A percentile compares a stretch with the other conserved stretches of the same genome.
phyloP scores from a whole-genome alignment of 2,797 vertebrate species.

The Hipposideros larvatus region DNA sequence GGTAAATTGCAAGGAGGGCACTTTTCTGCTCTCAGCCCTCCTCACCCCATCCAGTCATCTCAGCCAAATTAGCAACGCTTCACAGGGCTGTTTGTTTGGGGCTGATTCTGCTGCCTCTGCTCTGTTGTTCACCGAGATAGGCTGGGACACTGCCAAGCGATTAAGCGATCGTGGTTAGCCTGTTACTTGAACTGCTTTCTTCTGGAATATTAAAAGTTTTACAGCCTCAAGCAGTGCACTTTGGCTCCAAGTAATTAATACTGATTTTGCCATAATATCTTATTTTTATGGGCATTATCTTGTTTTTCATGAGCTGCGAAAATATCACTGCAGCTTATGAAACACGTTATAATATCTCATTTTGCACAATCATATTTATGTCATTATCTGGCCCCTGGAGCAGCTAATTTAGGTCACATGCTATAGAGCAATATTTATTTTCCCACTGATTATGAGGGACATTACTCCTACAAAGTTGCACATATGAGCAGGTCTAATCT shows the following conservation, averaged over 20 bases:
- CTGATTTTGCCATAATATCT: conserved; percentile 78
- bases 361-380: conserved; percentile 50
- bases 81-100: not conserved
- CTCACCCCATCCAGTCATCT: conserved; percentile 11
- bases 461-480: not conserved
- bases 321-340: conserved; percentile 58
- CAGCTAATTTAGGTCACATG: conserved; percentile 65
- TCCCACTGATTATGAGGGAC: conserved; percentile 59
- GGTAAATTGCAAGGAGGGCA: conserved; percentile 7
- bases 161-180: conserved; percentile 16
- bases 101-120: not conserved
- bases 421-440: conserved; percentile 67
- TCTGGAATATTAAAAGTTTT: conserved; percentile 81
- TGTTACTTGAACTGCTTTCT: conserved; percentile 71
- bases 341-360: conserved; percentile 67
- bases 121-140: conserved; percentile 57
- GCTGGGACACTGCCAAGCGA: conserved; percentile 76
- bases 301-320: conserved; percentile 76
- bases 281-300: conserved; percentile 76
- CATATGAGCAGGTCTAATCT: not conserved
- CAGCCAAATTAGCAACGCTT: conserved; percentile 41
- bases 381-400: conserved; percentile 80
- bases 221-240: conserved; percentile 75
- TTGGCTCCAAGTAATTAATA: conserved; percentile 79
- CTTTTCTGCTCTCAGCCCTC: conserved; percentile 2